Percentiles rank a stretch among this genome's conserved stretches.
phyloP scores from a whole-genome alignment of 2,113 vertebrate species.

The Guaruba guarouba region DNA sequence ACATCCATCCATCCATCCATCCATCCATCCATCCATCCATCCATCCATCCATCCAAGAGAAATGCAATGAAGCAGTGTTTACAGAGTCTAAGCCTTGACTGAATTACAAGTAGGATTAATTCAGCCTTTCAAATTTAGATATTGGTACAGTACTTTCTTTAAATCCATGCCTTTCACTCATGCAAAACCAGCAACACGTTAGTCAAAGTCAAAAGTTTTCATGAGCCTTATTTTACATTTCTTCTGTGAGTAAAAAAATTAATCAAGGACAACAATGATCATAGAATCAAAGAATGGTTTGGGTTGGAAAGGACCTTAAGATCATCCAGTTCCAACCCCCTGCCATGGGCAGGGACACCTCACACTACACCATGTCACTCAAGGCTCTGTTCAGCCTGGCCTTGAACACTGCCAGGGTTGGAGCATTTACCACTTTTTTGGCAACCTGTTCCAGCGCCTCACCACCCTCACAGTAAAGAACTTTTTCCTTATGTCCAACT shows the following conservation, averaged over 20 bases:
- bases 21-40: background rate
- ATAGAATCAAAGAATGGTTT: background rate
- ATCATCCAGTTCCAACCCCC: background rate
- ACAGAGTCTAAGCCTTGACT: background rate
- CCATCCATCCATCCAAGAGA: background rate
- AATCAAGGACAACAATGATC: background rate
- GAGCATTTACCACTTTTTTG: background rate
- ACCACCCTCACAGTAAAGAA: background rate
- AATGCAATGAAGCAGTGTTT: background rate
- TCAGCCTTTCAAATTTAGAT: background rate
- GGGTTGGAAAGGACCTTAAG: background rate
- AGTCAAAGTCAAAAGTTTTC: slow-evolving; percentile 4
- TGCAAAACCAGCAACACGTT: background rate
- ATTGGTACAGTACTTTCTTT: background rate
- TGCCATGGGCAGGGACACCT: background rate
- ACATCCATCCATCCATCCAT: background rate
- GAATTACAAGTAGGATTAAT: background rate
- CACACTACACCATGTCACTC: background rate
- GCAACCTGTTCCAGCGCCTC: background rate
- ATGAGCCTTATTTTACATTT: background rate
- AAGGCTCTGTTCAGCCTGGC: background rate
- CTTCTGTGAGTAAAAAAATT: background rate
- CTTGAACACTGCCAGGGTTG: background rate
- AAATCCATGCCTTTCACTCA: background rate
- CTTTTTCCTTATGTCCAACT: background rate